These are phyloP conservation scores for Ursus arctos DNA, from an alignment of 2,113 vertebrate genomes.

Conservation along the genomic window DNA sequence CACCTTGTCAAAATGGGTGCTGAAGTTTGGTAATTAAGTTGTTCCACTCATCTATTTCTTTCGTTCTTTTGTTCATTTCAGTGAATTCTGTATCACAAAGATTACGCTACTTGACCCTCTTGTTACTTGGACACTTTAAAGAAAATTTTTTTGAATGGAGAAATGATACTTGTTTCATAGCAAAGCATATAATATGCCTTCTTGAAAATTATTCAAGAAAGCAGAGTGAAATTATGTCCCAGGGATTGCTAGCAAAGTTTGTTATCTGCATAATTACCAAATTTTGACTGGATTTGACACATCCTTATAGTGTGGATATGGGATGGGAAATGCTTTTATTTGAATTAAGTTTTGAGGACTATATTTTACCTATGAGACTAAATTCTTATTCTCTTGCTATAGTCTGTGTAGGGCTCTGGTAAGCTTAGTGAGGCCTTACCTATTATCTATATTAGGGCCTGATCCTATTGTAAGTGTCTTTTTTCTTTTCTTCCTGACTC, in stretches of 20 bases:
- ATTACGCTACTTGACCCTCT: slow-evolving; percentile 44
- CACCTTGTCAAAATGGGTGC: slow-evolving; percentile 63
- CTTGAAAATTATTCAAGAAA: slow-evolving; percentile 44
- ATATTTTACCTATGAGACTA: not conserved
- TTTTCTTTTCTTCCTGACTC: slow-evolving; percentile 28
- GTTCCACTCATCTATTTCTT: slow-evolving; percentile 19
- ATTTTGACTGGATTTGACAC: slow-evolving; percentile 24
- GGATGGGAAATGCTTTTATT: slow-evolving; percentile 28
- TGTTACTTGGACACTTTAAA: not conserved
- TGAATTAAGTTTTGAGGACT: slow-evolving; percentile 46
- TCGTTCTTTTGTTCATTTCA: slow-evolving; percentile 34
- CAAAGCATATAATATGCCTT: not conserved
- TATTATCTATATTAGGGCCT: not conserved
- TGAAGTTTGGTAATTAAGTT: slow-evolving; percentile 58
- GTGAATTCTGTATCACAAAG: slow-evolving; percentile 50
- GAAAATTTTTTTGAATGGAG: not conserved
- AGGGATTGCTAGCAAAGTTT: slow-evolving; percentile 29
- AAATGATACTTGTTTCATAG: slow-evolving; percentile 47
- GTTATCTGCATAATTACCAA: not conserved
- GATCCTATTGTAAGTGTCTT: not conserved
- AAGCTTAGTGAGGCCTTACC: not conserved
- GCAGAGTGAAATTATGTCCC: not conserved
- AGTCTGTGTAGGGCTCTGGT: not conserved
- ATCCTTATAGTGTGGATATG: not conserved
- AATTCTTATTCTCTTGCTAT: slow-evolving; percentile 23